Evolutionary conservation across 2,888 invertebrate species (phyloP), one percentile per base, ranked within the genome.

Genomic region (Gandaritis pyraliata): DNA sequence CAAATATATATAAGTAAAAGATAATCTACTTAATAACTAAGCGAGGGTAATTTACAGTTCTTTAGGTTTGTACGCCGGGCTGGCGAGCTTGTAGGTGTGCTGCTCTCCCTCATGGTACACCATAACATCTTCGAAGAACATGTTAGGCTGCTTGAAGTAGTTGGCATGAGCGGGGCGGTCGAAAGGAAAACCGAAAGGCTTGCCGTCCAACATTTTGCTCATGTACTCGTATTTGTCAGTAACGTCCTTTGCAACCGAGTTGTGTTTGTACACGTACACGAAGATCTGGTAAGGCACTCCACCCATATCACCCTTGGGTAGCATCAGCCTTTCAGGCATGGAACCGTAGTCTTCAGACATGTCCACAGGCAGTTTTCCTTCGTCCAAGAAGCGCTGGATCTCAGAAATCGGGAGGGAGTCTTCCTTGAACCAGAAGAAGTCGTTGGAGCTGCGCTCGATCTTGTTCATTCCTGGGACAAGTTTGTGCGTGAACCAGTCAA

Each of bases 271-370:
- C 13, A 94, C 93, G 55, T 94, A 93, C 56, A 95, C 93, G 83
- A 94, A 95, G 68, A 96, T 76, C 72, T 94, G 94, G 90, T 94
- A 94, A 48, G 94, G 93, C 85, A 93, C 93, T 57, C 97, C 96
- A 66, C 94, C 93, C 47, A 85, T 86, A 69, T 92, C 94, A 77
- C 97, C 97, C 79, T 93, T 95, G 36, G 97, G 96, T 63, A 97
- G 83, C 76, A 96, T 86, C 53, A 96, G 87, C 69, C 95, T 94
- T 64, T 94, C 92, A 4, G 96, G 96, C 89, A 95, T 93, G 54
- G 93, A 93, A 67, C 93, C 94, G 72, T 94, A 91, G 47, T 90
- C 85, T 66, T 93, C 90, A 65, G 88, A 87, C 81, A 92, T 91
- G 68, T 94, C 93, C 66, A 88, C 72, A 23, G 93, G 93, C 76